Evolutionary conservation across 2,888 invertebrate genomes (phyloP).

Genomic region (Adela reaumurella): DNA sequence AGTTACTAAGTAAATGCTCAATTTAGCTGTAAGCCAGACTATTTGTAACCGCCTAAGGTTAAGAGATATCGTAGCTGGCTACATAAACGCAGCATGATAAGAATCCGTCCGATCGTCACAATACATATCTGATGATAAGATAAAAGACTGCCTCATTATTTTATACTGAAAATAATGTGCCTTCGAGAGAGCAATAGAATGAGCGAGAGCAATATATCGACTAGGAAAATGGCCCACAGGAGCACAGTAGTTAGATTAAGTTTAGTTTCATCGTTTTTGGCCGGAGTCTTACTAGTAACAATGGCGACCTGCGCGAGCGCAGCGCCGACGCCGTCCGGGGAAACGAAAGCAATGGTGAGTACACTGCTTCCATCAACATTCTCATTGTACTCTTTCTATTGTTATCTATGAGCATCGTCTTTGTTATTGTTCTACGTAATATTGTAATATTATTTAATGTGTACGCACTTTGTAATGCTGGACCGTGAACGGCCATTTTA

Average conservation of each 20-base stretch:
- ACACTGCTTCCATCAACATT: too few relatives aligned
- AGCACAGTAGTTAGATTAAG: background rate
- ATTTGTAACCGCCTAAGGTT: slow-evolving; percentile 22
- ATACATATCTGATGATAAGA: background rate
- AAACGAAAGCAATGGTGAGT: slow-evolving; percentile 48
- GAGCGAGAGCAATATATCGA: background rate
- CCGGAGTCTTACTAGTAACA: background rate
- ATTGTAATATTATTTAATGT: too few relatives aligned
- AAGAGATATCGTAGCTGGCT: slow-evolving; percentile 18
- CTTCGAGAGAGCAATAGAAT: background rate
- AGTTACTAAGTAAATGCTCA: slow-evolving; percentile 14
- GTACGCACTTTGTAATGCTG: too few relatives aligned
- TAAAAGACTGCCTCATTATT: background rate
- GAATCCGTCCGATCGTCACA: background rate
- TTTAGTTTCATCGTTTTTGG: background rate
- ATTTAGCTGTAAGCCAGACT: slow-evolving; percentile 17
- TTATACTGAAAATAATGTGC: background rate
- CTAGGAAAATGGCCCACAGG: background rate
- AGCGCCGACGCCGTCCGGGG: slow-evolving; percentile 37
- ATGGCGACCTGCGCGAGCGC: slow-evolving; percentile 29
- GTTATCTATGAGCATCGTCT: too few relatives aligned
- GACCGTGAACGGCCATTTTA: too few relatives aligned
- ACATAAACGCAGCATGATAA: background rate
- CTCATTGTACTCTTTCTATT: too few relatives aligned
- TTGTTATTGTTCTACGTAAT: too few relatives aligned